phyloP scores from a whole-genome alignment of 2,113 vertebrate species.

The Onychostoma macrolepis region DNA sequence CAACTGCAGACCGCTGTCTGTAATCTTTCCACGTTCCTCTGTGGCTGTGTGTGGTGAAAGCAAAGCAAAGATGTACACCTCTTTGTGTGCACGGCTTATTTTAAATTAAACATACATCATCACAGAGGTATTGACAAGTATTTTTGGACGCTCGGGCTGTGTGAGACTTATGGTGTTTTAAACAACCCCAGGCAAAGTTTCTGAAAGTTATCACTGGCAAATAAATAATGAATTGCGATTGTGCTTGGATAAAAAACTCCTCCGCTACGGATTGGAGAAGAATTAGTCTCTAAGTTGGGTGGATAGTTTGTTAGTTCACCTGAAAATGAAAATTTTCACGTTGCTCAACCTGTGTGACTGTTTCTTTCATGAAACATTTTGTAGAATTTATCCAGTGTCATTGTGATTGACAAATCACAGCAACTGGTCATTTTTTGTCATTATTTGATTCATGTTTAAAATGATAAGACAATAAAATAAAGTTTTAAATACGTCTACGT shows the following conservation, averaged over 20 bases:
- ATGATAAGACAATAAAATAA: too few relatives aligned
- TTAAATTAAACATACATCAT: conserved; percentile 22
- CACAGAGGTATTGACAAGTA: conserved; percentile 7
- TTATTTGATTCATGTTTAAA: too few relatives aligned
- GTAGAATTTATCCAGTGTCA: too few relatives aligned
- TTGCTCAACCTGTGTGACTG: neutral
- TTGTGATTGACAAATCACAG: too few relatives aligned
- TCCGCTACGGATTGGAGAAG: neutral
- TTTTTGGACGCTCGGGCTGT: neutral
- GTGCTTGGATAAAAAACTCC: neutral
- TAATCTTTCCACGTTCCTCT: neutral
- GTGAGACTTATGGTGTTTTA: neutral
- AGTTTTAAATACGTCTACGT: neutral
- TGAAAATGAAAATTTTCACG: neutral
- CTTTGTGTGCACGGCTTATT: neutral
- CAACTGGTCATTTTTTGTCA: neutral
- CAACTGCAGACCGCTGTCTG: conserved; percentile 17
- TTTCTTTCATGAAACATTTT: neutral
- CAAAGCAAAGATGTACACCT: conserved; percentile 1
- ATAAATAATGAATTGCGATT: conserved; percentile 3
- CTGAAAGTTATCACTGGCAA: neutral
- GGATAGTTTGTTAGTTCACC: neutral
- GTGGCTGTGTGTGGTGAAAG: neutral
- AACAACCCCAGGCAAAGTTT: conserved; percentile 1
- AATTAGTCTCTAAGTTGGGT: neutral